Percentiles rank a stretch among this genome's conserved stretches.
Conservation (phyloP, 35 echinoderm and acorn worm genomes). For the Apostichopus californicus region DNA sequence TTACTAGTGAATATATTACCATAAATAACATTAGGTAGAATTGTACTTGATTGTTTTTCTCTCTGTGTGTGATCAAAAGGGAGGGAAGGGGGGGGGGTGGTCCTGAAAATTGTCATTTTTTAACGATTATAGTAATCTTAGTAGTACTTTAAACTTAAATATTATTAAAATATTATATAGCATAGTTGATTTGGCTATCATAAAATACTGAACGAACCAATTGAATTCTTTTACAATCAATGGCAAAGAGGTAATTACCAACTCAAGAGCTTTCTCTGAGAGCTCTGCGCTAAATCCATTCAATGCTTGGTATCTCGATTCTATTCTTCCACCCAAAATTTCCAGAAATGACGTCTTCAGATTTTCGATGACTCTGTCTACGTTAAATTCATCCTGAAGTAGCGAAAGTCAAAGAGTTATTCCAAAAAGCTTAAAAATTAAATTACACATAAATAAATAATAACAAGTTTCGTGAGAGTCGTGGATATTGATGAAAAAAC, state of each 20-base stretch:
- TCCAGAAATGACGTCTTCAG: slow-evolving; percentile 19
- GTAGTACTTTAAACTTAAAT: background rate
- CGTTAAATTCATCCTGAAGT: slow-evolving; percentile 11
- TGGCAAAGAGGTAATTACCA: slow-evolving; percentile 2
- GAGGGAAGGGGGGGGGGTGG: too few relatives aligned
- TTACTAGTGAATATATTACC: too few relatives aligned
- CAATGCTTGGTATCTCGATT: background rate
- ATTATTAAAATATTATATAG: background rate
- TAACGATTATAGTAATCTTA: background rate
- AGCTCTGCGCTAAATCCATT: slow-evolving; percentile 32
- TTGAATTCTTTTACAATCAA: background rate
- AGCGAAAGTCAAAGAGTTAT: too few relatives aligned
- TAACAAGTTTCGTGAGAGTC: too few relatives aligned
- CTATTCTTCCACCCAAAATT: slow-evolving; percentile 2
- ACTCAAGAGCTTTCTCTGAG: slow-evolving; percentile 15
- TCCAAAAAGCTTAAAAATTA: too few relatives aligned
- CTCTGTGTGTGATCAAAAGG: too few relatives aligned
- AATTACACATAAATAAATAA: too few relatives aligned
- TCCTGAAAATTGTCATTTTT: background rate
- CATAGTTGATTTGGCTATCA: background rate
- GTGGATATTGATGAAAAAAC: too few relatives aligned
- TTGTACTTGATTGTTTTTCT: too few relatives aligned
- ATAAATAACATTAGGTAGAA: too few relatives aligned
- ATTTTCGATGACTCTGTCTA: background rate
- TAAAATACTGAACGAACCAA: background rate